Evolutionary conservation across 2,888 invertebrate species (phyloP).

Genomic region (Pammene aurita): DNA sequence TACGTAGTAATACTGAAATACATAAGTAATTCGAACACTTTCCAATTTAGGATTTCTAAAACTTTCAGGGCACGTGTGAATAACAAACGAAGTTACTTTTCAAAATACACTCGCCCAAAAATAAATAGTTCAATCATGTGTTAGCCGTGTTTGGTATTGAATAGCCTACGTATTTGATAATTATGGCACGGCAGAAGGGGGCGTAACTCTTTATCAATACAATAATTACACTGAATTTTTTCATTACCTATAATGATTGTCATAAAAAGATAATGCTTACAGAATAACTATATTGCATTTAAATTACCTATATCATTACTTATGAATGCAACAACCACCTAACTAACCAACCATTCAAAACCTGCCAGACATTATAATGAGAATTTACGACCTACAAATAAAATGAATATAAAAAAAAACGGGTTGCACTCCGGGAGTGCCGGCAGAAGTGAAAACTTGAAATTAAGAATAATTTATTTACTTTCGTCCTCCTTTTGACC

Average conservation of each 20-base stretch:
- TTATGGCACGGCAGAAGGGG: conserved; percentile 17
- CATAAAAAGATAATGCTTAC: background rate
- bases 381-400: no score
- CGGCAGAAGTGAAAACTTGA: no score
- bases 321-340: no score
- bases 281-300: background rate
- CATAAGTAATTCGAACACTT: background rate
- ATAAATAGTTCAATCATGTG: background rate
- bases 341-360: no score
- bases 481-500: no score
- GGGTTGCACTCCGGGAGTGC: no score
- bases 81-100: background rate
- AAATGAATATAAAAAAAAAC: no score
- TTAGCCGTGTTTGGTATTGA: background rate
- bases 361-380: no score
- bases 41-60: background rate
- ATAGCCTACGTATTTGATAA: conserved; percentile 7
- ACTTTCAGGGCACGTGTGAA: background rate
- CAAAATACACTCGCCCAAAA: background rate
- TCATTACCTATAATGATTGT: conserved; percentile 4
- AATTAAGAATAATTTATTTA: no score
- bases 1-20: background rate
- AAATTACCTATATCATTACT: background rate
- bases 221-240: conserved; percentile 10
- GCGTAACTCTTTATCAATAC: conserved; percentile 17